phyloP scores from a whole-genome alignment of 2,888 invertebrate species.

The Synergus umbraculus region DNA sequence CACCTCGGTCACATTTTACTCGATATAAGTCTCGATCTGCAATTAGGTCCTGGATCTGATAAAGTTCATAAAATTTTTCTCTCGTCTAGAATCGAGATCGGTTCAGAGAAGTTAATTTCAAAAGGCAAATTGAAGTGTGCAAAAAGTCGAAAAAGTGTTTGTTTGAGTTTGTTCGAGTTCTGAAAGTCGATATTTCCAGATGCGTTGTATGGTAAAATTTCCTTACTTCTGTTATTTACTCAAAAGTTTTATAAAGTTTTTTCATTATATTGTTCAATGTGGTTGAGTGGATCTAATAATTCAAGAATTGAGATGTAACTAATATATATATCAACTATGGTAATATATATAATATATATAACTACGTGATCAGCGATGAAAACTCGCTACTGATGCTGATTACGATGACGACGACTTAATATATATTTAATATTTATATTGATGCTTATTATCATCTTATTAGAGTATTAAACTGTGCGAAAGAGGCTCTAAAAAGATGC shows the following conservation, averaged over 20 bases:
- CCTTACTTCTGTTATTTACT: constrained; percentile 26
- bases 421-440: not conserved
- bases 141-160: constrained; percentile 27
- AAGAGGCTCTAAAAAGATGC: constrained; percentile 36
- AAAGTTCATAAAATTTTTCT: constrained; percentile 11
- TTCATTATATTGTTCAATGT: constrained; percentile 35
- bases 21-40: constrained; percentile 8
- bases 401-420: not conserved
- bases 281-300: not conserved
- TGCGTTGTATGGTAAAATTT: constrained; percentile 26
- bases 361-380: not conserved
- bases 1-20: not conserved
- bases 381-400: not conserved
- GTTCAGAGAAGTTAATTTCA: constrained; percentile 14
- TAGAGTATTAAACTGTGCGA: constrained; percentile 24
- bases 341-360: too few relatives aligned
- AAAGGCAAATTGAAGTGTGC: constrained; percentile 24
- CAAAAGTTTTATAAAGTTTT: constrained; percentile 37
- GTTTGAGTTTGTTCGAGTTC: constrained; percentile 22
- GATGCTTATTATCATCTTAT: constrained; percentile 9
- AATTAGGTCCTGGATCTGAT: constrained; percentile 15
- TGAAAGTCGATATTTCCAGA: constrained; percentile 20
- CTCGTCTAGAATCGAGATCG: not conserved
- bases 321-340: too few relatives aligned
- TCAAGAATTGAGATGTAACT: constrained; percentile 1